Percentiles rank a stretch among this genome's conserved stretches.
Evolutionary conservation across 2,113 vertebrate species (phyloP).

Genomic region (Shinisaurus crocodilurus): DNA sequence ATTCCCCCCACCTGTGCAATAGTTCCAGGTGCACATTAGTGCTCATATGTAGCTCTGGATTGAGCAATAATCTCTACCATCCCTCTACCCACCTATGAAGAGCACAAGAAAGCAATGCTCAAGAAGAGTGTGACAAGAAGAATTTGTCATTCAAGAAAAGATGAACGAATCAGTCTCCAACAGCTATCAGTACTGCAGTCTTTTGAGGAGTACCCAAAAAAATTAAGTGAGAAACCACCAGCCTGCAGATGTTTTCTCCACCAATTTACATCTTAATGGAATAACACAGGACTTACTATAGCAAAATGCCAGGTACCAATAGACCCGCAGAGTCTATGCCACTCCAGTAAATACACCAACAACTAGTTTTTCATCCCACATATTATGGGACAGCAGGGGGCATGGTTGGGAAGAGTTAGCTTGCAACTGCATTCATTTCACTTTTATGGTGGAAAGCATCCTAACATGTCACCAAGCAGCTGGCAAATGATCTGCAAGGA

Average conservation of each 20-base stretch:
- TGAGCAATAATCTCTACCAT: not conserved
- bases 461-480: slow-evolving; percentile 42
- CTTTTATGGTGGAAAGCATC: slow-evolving; percentile 53
- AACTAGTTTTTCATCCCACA: slow-evolving; percentile 62
- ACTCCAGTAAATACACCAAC: slow-evolving; percentile 72
- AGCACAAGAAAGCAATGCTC: slow-evolving; percentile 8
- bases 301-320: slow-evolving; percentile 58
- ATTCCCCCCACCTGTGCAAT: no score
- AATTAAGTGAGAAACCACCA: slow-evolving; percentile 38
- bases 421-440: slow-evolving; percentile 71
- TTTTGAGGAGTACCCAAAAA: slow-evolving; percentile 5
- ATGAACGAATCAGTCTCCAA: slow-evolving; percentile 49
- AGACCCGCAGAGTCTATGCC: slow-evolving; percentile 57
- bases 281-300: slow-evolving; percentile 61
- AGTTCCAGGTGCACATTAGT: not conserved
- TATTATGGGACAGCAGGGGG: slow-evolving; percentile 72
- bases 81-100: slow-evolving; percentile 1
- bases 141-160: slow-evolving; percentile 43
- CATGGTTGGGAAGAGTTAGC: slow-evolving; percentile 68
- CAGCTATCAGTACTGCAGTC: slow-evolving; percentile 24
- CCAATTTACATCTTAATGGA: slow-evolving; percentile 58
- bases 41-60: not conserved
- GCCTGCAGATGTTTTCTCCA: slow-evolving; percentile 54
- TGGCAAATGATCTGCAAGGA: slow-evolving; percentile 54
- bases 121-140: slow-evolving; percentile 5